Percentiles rank a stretch among this genome's conserved stretches.
Conservation (phyloP, 2,888 invertebrate species). For the Spisula solida region DNA sequence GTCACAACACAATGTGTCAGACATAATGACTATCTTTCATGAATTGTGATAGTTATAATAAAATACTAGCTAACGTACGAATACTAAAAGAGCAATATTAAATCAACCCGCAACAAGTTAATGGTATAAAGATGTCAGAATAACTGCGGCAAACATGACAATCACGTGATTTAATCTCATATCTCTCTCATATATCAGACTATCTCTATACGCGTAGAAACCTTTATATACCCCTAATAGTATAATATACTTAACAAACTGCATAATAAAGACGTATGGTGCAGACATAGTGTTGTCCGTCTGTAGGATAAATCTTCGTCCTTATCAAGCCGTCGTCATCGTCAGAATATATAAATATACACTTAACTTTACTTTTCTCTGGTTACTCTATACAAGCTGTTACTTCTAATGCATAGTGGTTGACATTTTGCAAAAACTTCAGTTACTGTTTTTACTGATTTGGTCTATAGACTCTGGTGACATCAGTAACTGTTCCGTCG, state of each 20-base stretch:
- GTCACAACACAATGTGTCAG: no score
- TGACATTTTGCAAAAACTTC: no score
- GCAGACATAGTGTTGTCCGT: no score
- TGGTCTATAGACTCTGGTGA: no score
- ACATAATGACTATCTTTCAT: background rate
- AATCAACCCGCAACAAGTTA: conserved; percentile 5
- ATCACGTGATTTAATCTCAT: conserved; percentile 11
- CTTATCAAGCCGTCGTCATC: no score
- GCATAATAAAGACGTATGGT: background rate
- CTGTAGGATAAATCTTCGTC: no score
- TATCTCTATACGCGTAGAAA: background rate
- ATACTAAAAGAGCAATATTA: background rate
- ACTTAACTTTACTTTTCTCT: no score
- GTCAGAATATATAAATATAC: no score
- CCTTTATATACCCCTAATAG: background rate
- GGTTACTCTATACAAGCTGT: no score
- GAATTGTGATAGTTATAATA: background rate
- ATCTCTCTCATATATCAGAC: background rate
- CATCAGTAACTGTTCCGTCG: no score
- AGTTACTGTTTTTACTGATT: no score
- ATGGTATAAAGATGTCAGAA: background rate
- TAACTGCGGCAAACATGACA: background rate
- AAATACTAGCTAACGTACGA: background rate
- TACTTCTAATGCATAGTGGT: no score
- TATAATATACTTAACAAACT: background rate